A percentile compares a stretch with the other conserved stretches of the same genome.
These are phyloP conservation scores for Drosophila sordidapex DNA, from an alignment of 2,888 invertebrate genomes.

Conservation along the genomic window DNA sequence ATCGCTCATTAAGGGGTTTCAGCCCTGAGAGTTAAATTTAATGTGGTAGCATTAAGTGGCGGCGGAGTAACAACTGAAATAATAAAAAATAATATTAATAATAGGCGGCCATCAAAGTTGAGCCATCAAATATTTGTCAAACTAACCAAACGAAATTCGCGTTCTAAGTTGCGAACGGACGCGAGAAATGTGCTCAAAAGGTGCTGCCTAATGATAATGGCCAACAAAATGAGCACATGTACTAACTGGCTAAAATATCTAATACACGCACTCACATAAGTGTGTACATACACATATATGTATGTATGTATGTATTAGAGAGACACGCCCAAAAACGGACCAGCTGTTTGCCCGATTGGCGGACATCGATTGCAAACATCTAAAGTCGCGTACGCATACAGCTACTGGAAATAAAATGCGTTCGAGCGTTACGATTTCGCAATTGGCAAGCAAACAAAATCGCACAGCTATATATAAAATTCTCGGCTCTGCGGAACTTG, in stretches of 20 bases:
- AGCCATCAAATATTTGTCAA: slow-evolving; percentile 56
- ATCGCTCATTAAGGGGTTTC: slow-evolving; percentile 37
- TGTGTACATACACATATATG: not conserved
- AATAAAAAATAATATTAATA: slow-evolving; percentile 8
- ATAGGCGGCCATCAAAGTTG: slow-evolving; percentile 16
- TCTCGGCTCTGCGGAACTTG: slow-evolving; percentile 24
- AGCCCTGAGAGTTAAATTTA: slow-evolving; percentile 21
- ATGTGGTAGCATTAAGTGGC: not conserved
- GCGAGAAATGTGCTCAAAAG: slow-evolving; percentile 60
- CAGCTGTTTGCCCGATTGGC: slow-evolving; percentile 65
- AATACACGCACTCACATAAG: slow-evolving; percentile 1
- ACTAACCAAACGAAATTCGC: slow-evolving; percentile 23
- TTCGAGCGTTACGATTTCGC: slow-evolving; percentile 75
- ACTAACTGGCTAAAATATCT: slow-evolving; percentile 38
- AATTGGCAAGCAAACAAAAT: slow-evolving; percentile 75
- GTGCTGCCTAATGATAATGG: slow-evolving; percentile 59
- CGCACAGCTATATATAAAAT: slow-evolving; percentile 38
- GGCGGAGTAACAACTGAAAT: slow-evolving; percentile 5
- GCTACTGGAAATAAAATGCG: slow-evolving; percentile 65
- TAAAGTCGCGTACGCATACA: slow-evolving; percentile 50
- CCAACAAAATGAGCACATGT: slow-evolving; percentile 45
- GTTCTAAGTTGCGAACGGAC: slow-evolving; percentile 50
- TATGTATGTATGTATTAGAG: slow-evolving; percentile 9
- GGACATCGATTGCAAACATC: slow-evolving; percentile 60
- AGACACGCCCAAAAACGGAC: slow-evolving; percentile 61